Percentiles rank a stretch among this genome's conserved stretches.
phyloP scores from a whole-genome alignment of 2,888 invertebrate genomes.

The Drosophila parthenogenetica region DNA sequence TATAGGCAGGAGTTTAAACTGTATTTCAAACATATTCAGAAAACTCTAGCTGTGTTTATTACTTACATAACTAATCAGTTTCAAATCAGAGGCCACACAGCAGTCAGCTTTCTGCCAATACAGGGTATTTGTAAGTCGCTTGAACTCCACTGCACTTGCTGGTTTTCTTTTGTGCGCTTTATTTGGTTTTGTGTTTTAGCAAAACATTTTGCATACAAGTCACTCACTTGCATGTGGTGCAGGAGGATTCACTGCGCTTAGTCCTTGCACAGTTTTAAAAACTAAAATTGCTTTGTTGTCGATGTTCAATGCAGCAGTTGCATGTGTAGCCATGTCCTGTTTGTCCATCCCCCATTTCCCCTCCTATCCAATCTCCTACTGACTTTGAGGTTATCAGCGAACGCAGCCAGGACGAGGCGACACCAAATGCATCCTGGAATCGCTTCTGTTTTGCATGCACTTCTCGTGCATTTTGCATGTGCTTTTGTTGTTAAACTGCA shows the following conservation, averaged over 20 bases:
- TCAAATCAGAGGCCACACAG: no score
- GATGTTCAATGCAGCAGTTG: slow-evolving; percentile 78
- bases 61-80: no score
- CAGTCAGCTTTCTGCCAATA: background rate
- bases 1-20: no score
- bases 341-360: background rate
- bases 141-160: background rate
- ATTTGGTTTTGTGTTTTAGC: slow-evolving; percentile 42
- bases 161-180: slow-evolving; percentile 6
- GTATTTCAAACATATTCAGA: no score
- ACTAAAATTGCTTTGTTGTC: slow-evolving; percentile 80
- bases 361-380: slow-evolving; percentile 14
- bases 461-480: slow-evolving; percentile 73
- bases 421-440: slow-evolving; percentile 45
- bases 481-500: slow-evolving; percentile 36
- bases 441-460: slow-evolving; percentile 73
- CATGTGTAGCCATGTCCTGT: slow-evolving; percentile 52
- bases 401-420: slow-evolving; percentile 48
- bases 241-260: slow-evolving; percentile 65
- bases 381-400: slow-evolving; percentile 73
- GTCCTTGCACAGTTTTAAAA: slow-evolving; percentile 71
- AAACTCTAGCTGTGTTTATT: no score
- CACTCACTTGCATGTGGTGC: slow-evolving; percentile 63
- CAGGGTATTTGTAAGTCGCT: background rate
- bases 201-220: slow-evolving; percentile 80